Evolutionary conservation across 2,113 vertebrate species (phyloP).

Genomic region (Zosterops borbonicus): DNA sequence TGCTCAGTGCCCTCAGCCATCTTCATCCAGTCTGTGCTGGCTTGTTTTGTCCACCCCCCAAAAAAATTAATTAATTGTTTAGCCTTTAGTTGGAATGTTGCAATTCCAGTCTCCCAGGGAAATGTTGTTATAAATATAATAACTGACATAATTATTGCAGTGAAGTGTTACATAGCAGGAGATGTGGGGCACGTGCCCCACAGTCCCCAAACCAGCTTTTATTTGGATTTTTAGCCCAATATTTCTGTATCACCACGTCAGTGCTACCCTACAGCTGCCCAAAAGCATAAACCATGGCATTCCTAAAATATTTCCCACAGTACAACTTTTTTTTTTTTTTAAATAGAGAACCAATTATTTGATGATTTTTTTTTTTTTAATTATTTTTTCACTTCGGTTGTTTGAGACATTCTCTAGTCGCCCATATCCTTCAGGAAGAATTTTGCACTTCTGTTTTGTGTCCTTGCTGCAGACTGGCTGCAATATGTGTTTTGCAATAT

Average conservation of each 20-base stretch:
- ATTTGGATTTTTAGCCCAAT: neutral
- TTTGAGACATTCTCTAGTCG: neutral
- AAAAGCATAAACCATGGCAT: neutral
- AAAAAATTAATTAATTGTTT: slow-evolving; percentile 7
- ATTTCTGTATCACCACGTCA: neutral
- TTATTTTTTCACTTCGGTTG: neutral
- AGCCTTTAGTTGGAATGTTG: slow-evolving; percentile 55
- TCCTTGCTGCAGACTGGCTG: neutral
- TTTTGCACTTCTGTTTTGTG: neutral
- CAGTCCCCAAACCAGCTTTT: neutral
- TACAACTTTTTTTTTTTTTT: neutral
- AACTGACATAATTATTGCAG: neutral
- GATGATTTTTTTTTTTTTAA: too few species aligned
- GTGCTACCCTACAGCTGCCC: neutral
- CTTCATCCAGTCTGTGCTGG: neutral
- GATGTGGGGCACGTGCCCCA: neutral
- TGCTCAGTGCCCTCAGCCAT: neutral
- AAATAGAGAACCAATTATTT: neutral
- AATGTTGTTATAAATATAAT: slow-evolving; percentile 29
- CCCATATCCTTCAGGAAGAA: neutral
- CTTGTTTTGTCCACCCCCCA: neutral
- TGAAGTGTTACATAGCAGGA: neutral
- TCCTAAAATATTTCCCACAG: neutral
- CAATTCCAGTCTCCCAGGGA: slow-evolving; percentile 43
- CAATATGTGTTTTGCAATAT: neutral